Conservation (phyloP, 2,888 invertebrate species). For the Fragum fragum region DNA sequence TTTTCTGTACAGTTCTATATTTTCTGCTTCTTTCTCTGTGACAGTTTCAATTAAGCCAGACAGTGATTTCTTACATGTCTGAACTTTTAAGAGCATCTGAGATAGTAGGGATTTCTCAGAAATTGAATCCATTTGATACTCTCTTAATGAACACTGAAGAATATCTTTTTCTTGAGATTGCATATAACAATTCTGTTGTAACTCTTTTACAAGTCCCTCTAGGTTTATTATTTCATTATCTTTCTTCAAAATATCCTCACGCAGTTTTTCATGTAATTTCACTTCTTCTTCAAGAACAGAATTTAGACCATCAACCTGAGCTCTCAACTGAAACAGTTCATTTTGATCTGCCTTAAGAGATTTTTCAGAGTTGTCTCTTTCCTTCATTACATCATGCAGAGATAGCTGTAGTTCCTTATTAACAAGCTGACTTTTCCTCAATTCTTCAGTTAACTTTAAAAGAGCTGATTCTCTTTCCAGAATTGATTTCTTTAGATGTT, state of each 20-base stretch:
- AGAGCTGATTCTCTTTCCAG: neutral
- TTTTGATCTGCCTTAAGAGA: neutral
- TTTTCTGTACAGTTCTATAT: constrained; percentile 7
- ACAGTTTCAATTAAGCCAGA: constrained; percentile 34
- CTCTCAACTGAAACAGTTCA: neutral
- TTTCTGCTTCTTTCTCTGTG: constrained; percentile 8
- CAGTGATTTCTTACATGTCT: constrained; percentile 39
- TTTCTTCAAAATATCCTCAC: constrained; percentile 37
- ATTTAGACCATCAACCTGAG: neutral
- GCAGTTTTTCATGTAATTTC: neutral
- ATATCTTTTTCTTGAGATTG: constrained; percentile 36
- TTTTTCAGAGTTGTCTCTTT: constrained; percentile 35
- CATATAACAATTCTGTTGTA: neutral
- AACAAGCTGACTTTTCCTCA: constrained; percentile 5
- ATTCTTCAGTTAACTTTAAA: neutral
- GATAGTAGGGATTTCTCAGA: constrained; percentile 63
- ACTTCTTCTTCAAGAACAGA: neutral
- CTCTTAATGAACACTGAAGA: constrained; percentile 27
- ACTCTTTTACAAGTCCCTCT: neutral
- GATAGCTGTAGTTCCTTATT: constrained; percentile 42
- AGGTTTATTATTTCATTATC: constrained; percentile 35
- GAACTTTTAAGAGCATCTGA: constrained; percentile 47
- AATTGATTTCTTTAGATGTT: constrained; percentile 27
- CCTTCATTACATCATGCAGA: constrained; percentile 37
- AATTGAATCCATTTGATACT: constrained; percentile 14